Evolutionary conservation across 2,888 invertebrate genomes (phyloP), one percentile per base, ranked within the genome.

Genomic region (Adelphocoris suturalis): DNA sequence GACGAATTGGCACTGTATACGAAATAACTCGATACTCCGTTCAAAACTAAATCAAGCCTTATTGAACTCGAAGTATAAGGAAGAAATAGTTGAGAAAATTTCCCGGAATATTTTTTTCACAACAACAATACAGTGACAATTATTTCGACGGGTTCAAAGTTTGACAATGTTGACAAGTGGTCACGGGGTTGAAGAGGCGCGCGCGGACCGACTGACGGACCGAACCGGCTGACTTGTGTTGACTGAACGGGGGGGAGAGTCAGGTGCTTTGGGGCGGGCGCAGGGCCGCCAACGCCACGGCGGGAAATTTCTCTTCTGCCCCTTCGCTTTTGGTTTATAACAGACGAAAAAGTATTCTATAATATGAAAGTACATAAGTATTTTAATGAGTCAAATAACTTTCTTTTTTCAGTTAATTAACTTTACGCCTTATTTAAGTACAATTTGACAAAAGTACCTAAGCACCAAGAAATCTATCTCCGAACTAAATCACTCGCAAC

Each of bases 151-250:
- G 48, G 13, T 7, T 48, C 13, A 48, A 48, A 48, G 48, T 48
- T 7, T n/a, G n/a, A n/a, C n/a, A n/a, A 48, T 13, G 48, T 13
- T 13, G 48, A 48, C n/a, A n/a, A n/a, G n/a, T n/a, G n/a, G n/a
- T n/a, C n/a, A n/a, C n/a, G n/a, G n/a, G n/a, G 57, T 57, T 57
- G 57, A 57, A 11, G n/a, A n/a, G 57, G 57, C 57, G 57, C 57
- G 57, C 57, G 57, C 57, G 57, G 16, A 4, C 4, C 57, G 57
- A 57, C 57, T 57, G 57, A 57, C 57, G 57, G 57, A 57, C n/a
- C 16, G 57, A 57, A 57, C 57, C 57, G 57, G 57, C 4, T 4
- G 57, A 57, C 57, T 57, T 57, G 13, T 11, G 57, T 4, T 57
- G 57, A 57, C 57, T 57, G 57, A 16, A 57, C 16, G 57, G 57